Base-by-base conservation (phyloP, 2,113 vertebrate species). In the Antennarius striatus region DNA sequence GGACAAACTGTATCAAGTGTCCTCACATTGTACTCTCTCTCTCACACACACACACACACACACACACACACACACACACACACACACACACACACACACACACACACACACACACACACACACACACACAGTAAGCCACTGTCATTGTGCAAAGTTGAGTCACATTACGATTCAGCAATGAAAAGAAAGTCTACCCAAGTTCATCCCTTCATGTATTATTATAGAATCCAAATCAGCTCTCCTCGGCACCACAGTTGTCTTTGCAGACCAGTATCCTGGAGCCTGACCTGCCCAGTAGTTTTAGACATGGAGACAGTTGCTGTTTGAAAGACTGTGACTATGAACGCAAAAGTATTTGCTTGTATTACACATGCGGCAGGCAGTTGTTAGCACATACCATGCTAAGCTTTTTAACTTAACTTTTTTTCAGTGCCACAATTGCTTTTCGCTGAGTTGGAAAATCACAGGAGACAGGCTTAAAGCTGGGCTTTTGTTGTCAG, bases 401-500 rank as follows among this genome's bases (percentile, higher is more conserved):
- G 86, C 81, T 91, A 88, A 91, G 90, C 90, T 91, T 91, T 91
- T 88, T 88, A 90, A 89, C 84, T 86, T 88, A 75, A 88, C 86
- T 90, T 91, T 88, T 88, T 90, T 90, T 79, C 79, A 70, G 63
- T 68, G 42, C 45, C 81, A 90, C 90, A 90, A 91, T 88, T 86
- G 90, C 71, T 87, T 91, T 91, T 91, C 80, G 88, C 90, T 91
- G 90, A 91, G 86, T 91, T 91, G 88, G 88, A 91, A 91, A 91
- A 91, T 91, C 88, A 89, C 84, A 90, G 88, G 89, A 91, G 90
- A 91, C 90, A 90, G 88, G 86, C 90, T 87, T 88, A 91, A 88
- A 89, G 90, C 86, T 84, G 81, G 79, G 61, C 86, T 71, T 89
- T 91, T 91, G 89, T 91, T 66, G 79, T 80, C 71, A 86, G 86